Evolutionary conservation across 2,888 invertebrate species (phyloP).

Genomic region (Andrena bucephala): DNA sequence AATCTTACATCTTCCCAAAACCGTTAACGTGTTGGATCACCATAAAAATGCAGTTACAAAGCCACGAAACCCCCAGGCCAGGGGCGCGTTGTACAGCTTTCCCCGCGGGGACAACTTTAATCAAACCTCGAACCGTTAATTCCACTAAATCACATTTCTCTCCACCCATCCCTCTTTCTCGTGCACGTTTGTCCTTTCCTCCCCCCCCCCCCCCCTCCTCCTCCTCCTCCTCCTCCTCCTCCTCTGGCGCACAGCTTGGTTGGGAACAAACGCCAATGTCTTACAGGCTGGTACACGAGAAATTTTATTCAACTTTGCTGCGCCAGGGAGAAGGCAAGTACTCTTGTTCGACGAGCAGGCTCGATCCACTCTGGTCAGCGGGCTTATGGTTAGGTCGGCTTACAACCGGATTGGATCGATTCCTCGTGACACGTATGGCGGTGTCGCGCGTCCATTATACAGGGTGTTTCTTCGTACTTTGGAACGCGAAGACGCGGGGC

Average conservation of each 20-base stretch:
- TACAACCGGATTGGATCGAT: slow-evolving; percentile 80
- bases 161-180: not conserved
- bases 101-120: slow-evolving; percentile 31
- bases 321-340: slow-evolving; percentile 41
- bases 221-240: too few species aligned
- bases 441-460: slow-evolving; percentile 73
- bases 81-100: not conserved
- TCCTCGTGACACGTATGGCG: slow-evolving; percentile 75
- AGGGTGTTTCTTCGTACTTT: slow-evolving; percentile 16
- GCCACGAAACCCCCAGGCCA: not conserved
- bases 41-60: slow-evolving; percentile 45
- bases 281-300: slow-evolving; percentile 19
- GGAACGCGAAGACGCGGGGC: not conserved
- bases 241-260: not conserved
- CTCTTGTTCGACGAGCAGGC: slow-evolving; percentile 67
- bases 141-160: slow-evolving; percentile 22
- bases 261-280: slow-evolving; percentile 22
- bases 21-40: slow-evolving; percentile 36
- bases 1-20: slow-evolving; percentile 40
- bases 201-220: too few species aligned
- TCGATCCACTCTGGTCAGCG: slow-evolving; percentile 59
- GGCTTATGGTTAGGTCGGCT: slow-evolving; percentile 73
- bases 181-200: not conserved
- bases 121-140: slow-evolving; percentile 32
- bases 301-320: slow-evolving; percentile 53